Evolutionary conservation across 2,113 vertebrate species (phyloP).

Genomic region (Mustelus asterias): DNA sequence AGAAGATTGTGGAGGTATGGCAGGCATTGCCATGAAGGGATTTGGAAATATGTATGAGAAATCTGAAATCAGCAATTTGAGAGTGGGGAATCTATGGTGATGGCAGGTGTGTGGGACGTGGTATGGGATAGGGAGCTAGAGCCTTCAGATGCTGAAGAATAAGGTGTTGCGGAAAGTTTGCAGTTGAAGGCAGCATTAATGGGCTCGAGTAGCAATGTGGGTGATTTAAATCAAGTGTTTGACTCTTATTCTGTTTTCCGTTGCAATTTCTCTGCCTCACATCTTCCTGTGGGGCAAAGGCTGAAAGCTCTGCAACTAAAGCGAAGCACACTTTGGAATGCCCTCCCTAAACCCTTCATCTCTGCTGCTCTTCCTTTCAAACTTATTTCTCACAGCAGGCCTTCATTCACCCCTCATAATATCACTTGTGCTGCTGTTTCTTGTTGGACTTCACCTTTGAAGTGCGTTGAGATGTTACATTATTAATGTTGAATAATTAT

Average conservation of each 20-base stretch:
- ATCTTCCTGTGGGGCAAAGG: neutral
- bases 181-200: neutral
- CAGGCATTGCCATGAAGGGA: neutral
- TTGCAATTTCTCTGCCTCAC: neutral
- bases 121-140: neutral
- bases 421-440: neutral
- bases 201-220: neutral
- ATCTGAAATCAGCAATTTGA: neutral
- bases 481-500: neutral
- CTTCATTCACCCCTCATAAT: neutral
- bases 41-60: neutral
- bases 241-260: neutral
- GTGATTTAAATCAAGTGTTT: neutral
- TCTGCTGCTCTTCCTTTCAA: neutral
- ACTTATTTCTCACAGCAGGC: neutral
- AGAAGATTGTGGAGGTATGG: neutral
- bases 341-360: neutral
- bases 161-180: neutral
- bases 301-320: neutral
- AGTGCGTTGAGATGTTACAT: neutral
- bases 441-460: slow-evolving; percentile 1
- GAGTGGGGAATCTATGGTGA: neutral
- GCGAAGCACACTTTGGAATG: neutral
- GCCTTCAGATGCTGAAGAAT: neutral
- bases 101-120: neutral